A percentile compares a stretch with the other conserved stretches of the same genome.
Conservation (phyloP, 1,140 invertebrate genomes). For the Melipona quadrifasciata region DNA sequence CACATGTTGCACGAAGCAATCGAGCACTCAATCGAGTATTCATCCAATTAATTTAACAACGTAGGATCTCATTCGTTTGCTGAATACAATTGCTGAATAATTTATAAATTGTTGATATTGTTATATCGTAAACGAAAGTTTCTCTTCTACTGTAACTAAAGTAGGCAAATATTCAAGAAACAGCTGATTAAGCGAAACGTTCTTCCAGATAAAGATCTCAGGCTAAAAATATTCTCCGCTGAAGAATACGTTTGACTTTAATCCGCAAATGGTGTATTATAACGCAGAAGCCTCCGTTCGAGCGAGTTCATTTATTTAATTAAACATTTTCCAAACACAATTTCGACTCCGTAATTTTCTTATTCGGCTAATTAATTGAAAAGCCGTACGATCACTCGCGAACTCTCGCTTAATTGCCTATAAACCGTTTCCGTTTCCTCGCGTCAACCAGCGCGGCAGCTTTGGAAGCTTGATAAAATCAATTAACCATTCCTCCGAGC, state of each 20-base stretch:
- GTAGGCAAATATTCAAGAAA: too few relatives aligned
- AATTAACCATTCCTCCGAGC: conserved; percentile 20
- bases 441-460: neutral
- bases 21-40: neutral
- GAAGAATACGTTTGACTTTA: too few relatives aligned
- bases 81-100: neutral
- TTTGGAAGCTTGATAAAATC: conserved; percentile 27
- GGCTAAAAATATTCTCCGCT: too few relatives aligned
- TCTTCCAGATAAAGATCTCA: neutral
- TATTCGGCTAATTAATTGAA: neutral
- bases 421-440: conserved; percentile 16
- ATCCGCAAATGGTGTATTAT: too few relatives aligned
- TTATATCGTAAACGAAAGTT: neutral
- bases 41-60: neutral
- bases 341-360: neutral
- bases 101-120: neutral
- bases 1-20: neutral
- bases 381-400: neutral
- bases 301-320: too few relatives aligned
- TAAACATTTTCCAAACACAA: neutral
- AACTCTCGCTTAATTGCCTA: conserved; percentile 7
- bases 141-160: neutral
- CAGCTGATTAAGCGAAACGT: too few relatives aligned
- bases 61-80: neutral
- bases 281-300: too few relatives aligned